Base-by-base conservation (phyloP, 2,797 vertebrate species). In the Amblyopsis hoosieri region DNA sequence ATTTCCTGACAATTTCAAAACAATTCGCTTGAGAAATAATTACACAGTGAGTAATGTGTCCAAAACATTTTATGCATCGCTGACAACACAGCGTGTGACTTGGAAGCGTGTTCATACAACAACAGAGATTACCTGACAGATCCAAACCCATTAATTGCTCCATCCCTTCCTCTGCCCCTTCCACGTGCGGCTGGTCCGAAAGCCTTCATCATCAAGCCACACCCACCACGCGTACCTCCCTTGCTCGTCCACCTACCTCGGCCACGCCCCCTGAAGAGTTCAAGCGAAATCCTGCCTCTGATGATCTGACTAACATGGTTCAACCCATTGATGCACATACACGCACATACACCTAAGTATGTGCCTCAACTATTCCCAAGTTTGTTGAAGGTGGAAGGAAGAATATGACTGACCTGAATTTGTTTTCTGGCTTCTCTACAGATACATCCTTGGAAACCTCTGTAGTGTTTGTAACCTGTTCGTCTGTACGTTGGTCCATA, bases 171-270 rank as follows among this genome's bases (percentile, higher is more conserved):
- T 73, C 82, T 79, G 37, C 86, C 89, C 66, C 90, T 89, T 67
- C 79, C 82, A 33, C 65, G 74, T 56, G 85, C 83, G 4, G 84
- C 85, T 42, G 87, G 90, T 17, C 84, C 87, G 49, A 90, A 90
- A 6, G 75, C 83, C 77, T 93, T 93, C 56, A 91, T 87, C 74
- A 79, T 86, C 78, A 88, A 79, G 53, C 88, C 88, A 19, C 80
- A 74, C 11, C 89, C 89, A 42, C 90, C 89, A 31, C 76, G 83
- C 63, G 85, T 75, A 19, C 72, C 60, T 14, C 89, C 91, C 42
- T 86, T 78, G 47, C 33, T 76, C 71, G 85, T 80, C 6, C 73
- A 60, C 12, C 84, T 83, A 5, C 83, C 88, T 80, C 85, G 76
- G 14, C 80, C 85, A 0, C 72, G 78, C 12, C 83, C 82, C 80